phyloP scores from a whole-genome alignment of 2,113 vertebrate genomes.

The Patagioenas fasciata region DNA sequence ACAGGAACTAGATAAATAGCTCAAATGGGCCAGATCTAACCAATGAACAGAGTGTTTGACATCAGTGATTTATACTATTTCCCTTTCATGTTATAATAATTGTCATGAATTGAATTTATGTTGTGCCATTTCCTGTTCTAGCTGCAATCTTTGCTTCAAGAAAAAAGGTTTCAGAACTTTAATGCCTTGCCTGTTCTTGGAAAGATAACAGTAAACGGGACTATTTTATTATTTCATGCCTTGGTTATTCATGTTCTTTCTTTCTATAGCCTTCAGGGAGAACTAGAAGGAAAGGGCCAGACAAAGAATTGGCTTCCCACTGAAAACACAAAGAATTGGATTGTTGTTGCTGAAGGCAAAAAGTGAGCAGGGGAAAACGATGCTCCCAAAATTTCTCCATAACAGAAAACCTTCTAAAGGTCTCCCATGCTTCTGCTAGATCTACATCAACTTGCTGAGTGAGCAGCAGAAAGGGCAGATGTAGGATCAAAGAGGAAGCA shows the following conservation, averaged over 20 bases:
- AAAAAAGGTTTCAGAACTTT: constrained; percentile 63
- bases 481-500: constrained; percentile 33
- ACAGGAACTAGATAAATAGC: constrained; percentile 50
- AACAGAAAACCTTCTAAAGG: constrained; percentile 44
- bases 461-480: constrained; percentile 42
- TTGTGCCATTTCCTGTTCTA: constrained; percentile 71
- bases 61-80: constrained; percentile 68
- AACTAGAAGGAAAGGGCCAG: constrained; percentile 9
- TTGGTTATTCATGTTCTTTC: constrained; percentile 47
- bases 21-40: constrained; percentile 48
- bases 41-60: constrained; percentile 53
- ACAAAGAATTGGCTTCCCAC: constrained; percentile 34
- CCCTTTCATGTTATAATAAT: constrained; percentile 72
- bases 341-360: constrained; percentile 43
- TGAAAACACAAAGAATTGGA: constrained; percentile 30
- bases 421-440: constrained; percentile 6
- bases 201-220: constrained; percentile 58
- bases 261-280: constrained; percentile 59
- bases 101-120: constrained; percentile 69
- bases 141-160: constrained; percentile 58
- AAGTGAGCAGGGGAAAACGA: constrained; percentile 35
- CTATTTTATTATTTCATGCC: constrained; percentile 67
- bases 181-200: constrained; percentile 64
- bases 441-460: background rate
- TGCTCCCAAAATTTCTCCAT: constrained; percentile 29